Evolutionary conservation across 1,140 invertebrate genomes (phyloP).

Genomic region (Tetragonula clypearis): DNA sequence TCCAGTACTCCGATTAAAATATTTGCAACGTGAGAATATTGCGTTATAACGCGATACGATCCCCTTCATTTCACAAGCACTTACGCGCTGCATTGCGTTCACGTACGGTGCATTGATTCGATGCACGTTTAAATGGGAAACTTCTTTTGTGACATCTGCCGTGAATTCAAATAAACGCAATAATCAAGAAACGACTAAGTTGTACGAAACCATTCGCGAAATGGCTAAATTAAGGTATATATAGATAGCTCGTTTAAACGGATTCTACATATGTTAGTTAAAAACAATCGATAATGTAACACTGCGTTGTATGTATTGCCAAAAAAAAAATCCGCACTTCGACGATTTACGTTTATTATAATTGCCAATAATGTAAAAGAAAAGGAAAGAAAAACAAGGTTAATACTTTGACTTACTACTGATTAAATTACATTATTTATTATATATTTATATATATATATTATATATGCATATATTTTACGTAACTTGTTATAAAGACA

Average conservation of each 20-base stretch:
- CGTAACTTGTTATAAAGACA: no score
- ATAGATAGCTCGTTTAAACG: background rate
- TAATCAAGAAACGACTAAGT: background rate
- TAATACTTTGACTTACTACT: no score
- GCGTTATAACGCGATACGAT: constrained; percentile 28
- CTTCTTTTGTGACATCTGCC: background rate
- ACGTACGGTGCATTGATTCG: constrained; percentile 4
- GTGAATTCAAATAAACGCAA: background rate
- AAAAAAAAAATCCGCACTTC: no score
- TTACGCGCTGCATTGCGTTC: constrained; percentile 18
- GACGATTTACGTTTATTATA: no score
- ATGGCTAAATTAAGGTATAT: background rate
- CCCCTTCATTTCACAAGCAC: constrained; percentile 37
- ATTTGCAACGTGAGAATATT: constrained; percentile 39
- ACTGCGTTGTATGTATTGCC: background rate
- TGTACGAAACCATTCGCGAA: background rate
- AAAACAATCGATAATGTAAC: background rate
- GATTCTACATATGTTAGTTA: background rate
- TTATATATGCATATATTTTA: no score
- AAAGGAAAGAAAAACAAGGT: no score
- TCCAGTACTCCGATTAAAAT: constrained; percentile 32
- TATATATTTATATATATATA: no score
- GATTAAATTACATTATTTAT: no score
- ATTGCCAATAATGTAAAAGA: no score
- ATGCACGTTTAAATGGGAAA: constrained; percentile 22